Conservation (phyloP, 2,888 invertebrate genomes). For the Tanytarsus gracilentus region DNA sequence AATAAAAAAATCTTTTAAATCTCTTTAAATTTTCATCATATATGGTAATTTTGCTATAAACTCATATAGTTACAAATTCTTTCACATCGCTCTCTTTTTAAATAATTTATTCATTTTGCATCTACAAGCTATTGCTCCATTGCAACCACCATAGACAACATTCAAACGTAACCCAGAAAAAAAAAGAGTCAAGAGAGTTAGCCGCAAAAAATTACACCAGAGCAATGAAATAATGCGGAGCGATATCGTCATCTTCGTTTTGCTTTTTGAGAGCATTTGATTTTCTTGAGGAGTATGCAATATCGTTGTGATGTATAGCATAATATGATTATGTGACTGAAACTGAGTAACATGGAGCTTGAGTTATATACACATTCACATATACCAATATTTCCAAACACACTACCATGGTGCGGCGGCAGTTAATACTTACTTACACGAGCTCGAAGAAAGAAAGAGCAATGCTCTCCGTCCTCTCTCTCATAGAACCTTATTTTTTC, state of each 20-base stretch:
- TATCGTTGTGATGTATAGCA: slow-evolving; percentile 22
- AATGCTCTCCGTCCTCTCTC: not conserved
- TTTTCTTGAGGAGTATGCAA: slow-evolving; percentile 10
- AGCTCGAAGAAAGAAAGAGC: slow-evolving; percentile 1
- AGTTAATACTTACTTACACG: no score
- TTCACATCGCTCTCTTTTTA: no score
- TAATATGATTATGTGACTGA: slow-evolving; percentile 24
- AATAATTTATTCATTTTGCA: not conserved
- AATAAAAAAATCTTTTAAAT: no score
- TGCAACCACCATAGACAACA: not conserved
- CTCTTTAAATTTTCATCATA: no score
- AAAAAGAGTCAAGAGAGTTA: not conserved
- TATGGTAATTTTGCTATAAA: no score
- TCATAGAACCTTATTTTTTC: not conserved
- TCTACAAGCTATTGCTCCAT: not conserved
- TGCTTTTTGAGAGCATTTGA: not conserved
- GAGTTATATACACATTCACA: not conserved
- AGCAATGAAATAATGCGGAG: slow-evolving; percentile 24
- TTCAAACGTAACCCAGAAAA: slow-evolving; percentile 3
- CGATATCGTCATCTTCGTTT: slow-evolving; percentile 4
- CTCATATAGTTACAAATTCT: no score
- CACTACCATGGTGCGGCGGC: no score
- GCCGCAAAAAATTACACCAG: slow-evolving; percentile 16
- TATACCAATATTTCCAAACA: not conserved
- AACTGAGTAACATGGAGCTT: not conserved